These are phyloP conservation scores for Clamator glandarius DNA, from an alignment of 2,797 vertebrate species.

Conservation along the genomic window DNA sequence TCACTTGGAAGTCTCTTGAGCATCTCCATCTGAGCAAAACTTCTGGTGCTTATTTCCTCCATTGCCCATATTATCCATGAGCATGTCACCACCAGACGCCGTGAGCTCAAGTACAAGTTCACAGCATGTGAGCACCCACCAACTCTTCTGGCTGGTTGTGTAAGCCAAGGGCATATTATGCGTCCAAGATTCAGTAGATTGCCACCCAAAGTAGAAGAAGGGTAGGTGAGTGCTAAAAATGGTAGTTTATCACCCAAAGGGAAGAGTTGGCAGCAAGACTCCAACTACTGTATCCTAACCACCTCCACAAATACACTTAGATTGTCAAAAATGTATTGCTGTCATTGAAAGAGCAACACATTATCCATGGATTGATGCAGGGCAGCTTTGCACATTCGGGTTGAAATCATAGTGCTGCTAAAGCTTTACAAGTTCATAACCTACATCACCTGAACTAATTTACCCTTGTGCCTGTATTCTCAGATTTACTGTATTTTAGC, in stretches of 20 bases:
- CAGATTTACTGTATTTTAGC: too few species aligned
- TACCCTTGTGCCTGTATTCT: not conserved
- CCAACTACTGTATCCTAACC: not conserved
- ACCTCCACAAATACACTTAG: not conserved
- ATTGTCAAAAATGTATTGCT: not conserved
- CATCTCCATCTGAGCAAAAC: not conserved
- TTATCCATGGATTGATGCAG: not conserved
- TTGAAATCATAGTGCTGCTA: not conserved
- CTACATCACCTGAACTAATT: not conserved
- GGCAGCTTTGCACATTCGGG: not conserved
- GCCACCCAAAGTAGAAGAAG: not conserved
- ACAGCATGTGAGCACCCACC: not conserved
- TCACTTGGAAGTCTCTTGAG: not conserved
- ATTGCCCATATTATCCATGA: not conserved
- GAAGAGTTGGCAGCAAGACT: not conserved
- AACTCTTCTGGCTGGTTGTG: not conserved
- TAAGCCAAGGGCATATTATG: rapidly evolving
- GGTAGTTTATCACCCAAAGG: not conserved
- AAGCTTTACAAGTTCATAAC: not conserved
- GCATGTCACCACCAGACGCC: not conserved
- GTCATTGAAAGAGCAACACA: not conserved
- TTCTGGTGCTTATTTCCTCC: not conserved
- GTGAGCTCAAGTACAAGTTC: not conserved
- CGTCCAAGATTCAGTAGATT: not conserved
- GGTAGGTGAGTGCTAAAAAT: not conserved